Conservation (phyloP, 2,113 vertebrate species). For the Geothlypis trichas region DNA sequence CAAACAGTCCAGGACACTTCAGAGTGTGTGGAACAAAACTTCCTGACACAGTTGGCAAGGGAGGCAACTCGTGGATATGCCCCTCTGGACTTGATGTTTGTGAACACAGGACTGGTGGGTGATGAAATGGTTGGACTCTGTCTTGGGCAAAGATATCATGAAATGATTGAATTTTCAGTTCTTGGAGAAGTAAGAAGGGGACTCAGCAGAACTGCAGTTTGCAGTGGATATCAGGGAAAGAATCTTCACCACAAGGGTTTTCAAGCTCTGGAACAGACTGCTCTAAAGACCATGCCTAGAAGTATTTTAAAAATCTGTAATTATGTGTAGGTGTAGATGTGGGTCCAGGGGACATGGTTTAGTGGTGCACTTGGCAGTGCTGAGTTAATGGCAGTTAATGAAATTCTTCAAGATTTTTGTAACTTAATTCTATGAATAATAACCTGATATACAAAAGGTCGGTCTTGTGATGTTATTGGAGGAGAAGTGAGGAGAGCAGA, state of each 20-base stretch:
- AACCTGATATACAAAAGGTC: background rate
- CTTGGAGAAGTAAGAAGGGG: background rate
- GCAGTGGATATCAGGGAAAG: background rate
- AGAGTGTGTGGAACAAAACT: background rate
- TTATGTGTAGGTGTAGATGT: background rate
- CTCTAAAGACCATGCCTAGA: background rate
- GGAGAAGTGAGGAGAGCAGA: background rate
- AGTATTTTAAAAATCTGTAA: background rate
- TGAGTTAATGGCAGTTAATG: background rate
- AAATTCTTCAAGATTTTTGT: background rate
- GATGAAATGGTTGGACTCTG: background rate
- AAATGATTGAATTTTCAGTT: background rate
- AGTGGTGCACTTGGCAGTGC: background rate
- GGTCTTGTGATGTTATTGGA: background rate
- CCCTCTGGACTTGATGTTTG: background rate
- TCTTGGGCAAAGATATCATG: background rate
- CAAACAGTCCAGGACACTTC: background rate
- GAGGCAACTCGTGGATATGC: fast-evolving
- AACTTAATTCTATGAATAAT: background rate
- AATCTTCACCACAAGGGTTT: background rate
- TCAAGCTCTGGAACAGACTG: background rate
- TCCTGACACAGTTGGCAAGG: background rate
- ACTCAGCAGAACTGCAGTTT: background rate
- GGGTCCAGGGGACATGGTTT: background rate
- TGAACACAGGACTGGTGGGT: background rate